Evolutionary conservation across 1,140 invertebrate genomes (phyloP), one percentile per base, ranked within the genome.

Genomic region (Dinoponera quadriceps): DNA sequence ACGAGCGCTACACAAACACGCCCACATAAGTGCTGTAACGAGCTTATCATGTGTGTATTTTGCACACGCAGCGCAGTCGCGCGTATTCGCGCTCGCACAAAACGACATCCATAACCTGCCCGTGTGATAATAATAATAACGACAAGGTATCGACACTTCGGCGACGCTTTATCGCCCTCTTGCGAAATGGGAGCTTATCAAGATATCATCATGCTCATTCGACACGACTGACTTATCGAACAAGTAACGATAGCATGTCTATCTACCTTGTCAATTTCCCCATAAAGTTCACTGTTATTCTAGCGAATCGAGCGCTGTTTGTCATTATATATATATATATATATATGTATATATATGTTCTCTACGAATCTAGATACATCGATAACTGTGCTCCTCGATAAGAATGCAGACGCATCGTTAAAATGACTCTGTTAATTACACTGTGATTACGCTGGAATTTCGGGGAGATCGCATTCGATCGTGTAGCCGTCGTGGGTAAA

Each of bases 211-310:
- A 63, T 20, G n/a, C 65, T 54, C 38, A n/a, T 18, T 49, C 49
- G 60, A 57, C 20, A 71, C 54, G 66, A 9, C 54, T 89, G 88
- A 89, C 78, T 89, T 89, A 89, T 78, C 71, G 38, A 72, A 78
- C n/a, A 25, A 57, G 51, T 54, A 14, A 18, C 22, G 20, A 85
- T 57, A 59, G 74, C 18, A 51, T 13, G 14, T n/a, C 27, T 18
- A 1, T 3, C n/a, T 29, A 68, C 7, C 18, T 63, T 20, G 16
- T 13, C 16, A n/a, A 62, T 69, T 62, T 51, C 2, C 0, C 49
- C 33, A 13, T 57, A 57, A 78, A 48, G n/a, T 7, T 27, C 18
- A 27, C 13, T 25, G 3, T 29, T 22, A 33, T n/a, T 11, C 51
- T 33, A n/a, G 16, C 18, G 22, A 11, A 16, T 13, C 1, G n/a